Evolutionary conservation across 2,888 invertebrate genomes (phyloP).

Genomic region (Lycaena phlaeas): DNA sequence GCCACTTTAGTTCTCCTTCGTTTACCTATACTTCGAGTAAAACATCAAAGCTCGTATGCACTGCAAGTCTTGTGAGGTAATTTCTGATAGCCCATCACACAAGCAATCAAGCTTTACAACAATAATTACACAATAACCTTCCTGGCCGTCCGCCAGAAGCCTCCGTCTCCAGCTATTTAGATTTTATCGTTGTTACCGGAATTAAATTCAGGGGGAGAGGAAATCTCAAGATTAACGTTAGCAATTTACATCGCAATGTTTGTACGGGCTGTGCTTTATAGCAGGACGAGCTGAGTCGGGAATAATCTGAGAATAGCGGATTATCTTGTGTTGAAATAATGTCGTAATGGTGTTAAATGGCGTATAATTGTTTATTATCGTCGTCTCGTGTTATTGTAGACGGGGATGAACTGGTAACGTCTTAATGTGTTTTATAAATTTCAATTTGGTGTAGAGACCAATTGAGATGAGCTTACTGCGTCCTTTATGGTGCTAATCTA

Average conservation of each 20-base stretch:
- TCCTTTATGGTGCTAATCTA: too few species aligned
- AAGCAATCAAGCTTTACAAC: constrained; percentile 13
- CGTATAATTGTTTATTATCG: background rate
- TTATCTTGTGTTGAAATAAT: background rate
- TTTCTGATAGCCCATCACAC: background rate
- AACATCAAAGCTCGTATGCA: too few species aligned
- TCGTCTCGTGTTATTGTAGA: background rate
- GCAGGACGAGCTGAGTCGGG: constrained; percentile 12
- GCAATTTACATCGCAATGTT: constrained; percentile 23
- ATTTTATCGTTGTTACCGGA: constrained; percentile 25
- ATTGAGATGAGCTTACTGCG: too few species aligned
- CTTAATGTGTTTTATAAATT: background rate
- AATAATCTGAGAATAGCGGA: constrained; percentile 1
- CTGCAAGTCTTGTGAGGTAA: too few species aligned
- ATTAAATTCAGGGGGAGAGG: constrained; percentile 25
- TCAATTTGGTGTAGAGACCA: too few species aligned
- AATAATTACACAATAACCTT: constrained; percentile 24
- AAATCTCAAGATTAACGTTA: constrained; percentile 23
- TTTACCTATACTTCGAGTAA: too few species aligned
- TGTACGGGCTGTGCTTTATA: constrained; percentile 14
- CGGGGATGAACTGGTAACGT: background rate
- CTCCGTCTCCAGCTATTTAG: constrained; percentile 23
- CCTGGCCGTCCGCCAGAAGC: constrained; percentile 21
- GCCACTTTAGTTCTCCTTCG: too few species aligned
- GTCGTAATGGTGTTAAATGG: background rate